Percentiles rank a stretch among this genome's conserved stretches.
These are phyloP conservation scores for Syrrhaptes paradoxus DNA, from an alignment of 2,113 vertebrate genomes.

Conservation along the genomic window DNA sequence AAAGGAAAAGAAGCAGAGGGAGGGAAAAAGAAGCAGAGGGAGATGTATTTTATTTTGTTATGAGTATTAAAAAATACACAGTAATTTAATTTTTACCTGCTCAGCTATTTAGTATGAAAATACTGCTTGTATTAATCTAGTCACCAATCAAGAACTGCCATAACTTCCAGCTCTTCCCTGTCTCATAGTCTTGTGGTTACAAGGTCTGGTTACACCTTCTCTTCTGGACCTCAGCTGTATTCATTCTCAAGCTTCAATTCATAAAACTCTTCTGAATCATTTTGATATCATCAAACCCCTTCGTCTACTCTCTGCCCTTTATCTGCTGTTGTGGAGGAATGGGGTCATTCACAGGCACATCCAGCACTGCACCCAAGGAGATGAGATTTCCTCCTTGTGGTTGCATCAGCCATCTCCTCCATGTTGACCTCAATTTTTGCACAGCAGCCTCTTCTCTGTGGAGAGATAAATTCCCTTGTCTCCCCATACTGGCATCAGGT, in stretches of 20 bases:
- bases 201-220: not conserved
- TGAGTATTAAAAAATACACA: not conserved
- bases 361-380: not conserved
- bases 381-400: not conserved
- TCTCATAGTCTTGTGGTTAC: not conserved
- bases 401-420: not conserved
- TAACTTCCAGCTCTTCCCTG: not conserved
- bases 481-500: not conserved
- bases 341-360: rapidly evolving
- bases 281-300: not conserved
- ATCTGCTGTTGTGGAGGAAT: not conserved
- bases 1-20: not conserved
- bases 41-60: not conserved
- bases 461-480: not conserved
- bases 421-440: not conserved
- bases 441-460: not conserved
- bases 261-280: not conserved
- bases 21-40: not conserved
- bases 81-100: not conserved
- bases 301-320: not conserved
- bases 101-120: not conserved
- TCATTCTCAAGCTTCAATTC: not conserved
- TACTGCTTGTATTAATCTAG: not conserved
- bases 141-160: not conserved
- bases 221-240: not conserved